Conservation (phyloP, 1,140 invertebrate species). For the Campoletis sonorensis region DNA sequence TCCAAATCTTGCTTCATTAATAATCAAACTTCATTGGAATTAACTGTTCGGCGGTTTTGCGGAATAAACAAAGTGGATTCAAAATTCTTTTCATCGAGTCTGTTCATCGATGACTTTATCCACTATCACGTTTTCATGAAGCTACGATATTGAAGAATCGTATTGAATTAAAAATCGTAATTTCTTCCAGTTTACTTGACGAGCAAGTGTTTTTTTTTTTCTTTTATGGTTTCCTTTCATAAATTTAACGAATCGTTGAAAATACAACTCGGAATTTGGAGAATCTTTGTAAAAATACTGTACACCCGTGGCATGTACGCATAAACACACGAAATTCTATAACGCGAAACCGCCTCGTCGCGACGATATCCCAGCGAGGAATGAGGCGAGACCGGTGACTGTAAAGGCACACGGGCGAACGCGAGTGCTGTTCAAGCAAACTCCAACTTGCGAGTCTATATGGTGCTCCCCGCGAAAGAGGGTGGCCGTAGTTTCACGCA, state of each 20-base stretch:
- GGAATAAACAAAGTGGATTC: too few relatives aligned
- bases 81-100: not conserved
- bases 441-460: not conserved
- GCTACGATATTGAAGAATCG: not conserved
- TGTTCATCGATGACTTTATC: not conserved
- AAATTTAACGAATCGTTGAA: too few relatives aligned
- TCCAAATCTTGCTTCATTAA: not conserved
- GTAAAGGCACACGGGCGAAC: constrained; percentile 12
- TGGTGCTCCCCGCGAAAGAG: not conserved
- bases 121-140: not conserved
- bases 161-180: not conserved
- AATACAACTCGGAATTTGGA: not conserved
- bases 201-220: not conserved
- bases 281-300: not conserved
- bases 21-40: too few relatives aligned
- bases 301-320: not conserved
- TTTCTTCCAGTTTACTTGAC: not conserved
- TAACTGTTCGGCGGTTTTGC: too few relatives aligned
- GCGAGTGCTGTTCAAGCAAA: not conserved
- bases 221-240: not conserved
- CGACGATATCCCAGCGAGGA: constrained; percentile 54
- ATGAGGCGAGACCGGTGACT: constrained; percentile 45
- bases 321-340: not conserved
- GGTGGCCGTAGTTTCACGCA: constrained; percentile 20
- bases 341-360: constrained; percentile 43